phyloP scores from a whole-genome alignment of 1,140 invertebrate species.

The Drosophila quadrilineata region DNA sequence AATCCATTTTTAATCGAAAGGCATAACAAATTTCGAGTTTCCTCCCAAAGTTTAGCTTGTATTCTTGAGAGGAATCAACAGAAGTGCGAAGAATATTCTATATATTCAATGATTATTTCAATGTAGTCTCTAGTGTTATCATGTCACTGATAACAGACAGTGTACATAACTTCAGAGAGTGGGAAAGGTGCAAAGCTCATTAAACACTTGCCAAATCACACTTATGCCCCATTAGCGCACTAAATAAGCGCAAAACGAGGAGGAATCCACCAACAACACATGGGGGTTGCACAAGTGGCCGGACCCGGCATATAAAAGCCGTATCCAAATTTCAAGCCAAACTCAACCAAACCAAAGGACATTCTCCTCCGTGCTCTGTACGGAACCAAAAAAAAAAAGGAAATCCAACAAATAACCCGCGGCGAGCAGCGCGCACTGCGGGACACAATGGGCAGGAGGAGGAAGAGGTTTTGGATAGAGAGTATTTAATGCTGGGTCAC shows the following conservation, averaged over 20 bases:
- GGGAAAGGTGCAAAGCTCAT: slow-evolving; percentile 67
- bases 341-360: slow-evolving; percentile 15
- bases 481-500: slow-evolving; percentile 63
- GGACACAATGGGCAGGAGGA: slow-evolving; percentile 33
- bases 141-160: too few relatives aligned
- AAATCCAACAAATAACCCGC: slow-evolving; percentile 74
- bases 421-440: slow-evolving; percentile 43
- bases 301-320: slow-evolving; percentile 9
- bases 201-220: slow-evolving; percentile 76
- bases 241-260: slow-evolving; percentile 71
- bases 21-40: slow-evolving; percentile 11
- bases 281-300: too few relatives aligned
- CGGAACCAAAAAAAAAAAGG: slow-evolving; percentile 53
- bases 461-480: background rate
- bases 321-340: slow-evolving; percentile 29
- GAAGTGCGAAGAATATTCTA: too few relatives aligned
- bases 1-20: slow-evolving; percentile 25
- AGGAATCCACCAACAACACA: background rate
- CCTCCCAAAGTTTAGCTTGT: too few relatives aligned
- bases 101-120: too few relatives aligned
- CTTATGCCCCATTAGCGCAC: slow-evolving; percentile 74
- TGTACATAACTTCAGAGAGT: slow-evolving; percentile 2
- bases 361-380: too few relatives aligned
- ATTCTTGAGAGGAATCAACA: too few relatives aligned
- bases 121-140: too few relatives aligned